These are phyloP conservation scores for Chionis minor DNA, from an alignment of 2,113 vertebrate species.

Conservation along the genomic window DNA sequence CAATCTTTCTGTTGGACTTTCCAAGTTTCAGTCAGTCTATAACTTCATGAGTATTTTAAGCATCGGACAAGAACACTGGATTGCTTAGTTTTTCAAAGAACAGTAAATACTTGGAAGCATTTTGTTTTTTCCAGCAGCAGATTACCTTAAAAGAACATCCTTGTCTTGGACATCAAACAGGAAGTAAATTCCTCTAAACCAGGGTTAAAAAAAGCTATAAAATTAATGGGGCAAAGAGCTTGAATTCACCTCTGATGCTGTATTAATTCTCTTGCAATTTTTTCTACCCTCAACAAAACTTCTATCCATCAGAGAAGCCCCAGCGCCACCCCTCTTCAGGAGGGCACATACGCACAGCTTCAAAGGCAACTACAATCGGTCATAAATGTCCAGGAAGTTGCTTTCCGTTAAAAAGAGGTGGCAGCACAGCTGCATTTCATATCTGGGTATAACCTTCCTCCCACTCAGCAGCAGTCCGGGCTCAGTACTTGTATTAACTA, in stretches of 20 bases:
- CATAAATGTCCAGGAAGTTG: not conserved
- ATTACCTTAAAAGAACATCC: not conserved
- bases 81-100: not conserved
- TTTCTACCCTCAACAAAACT: not conserved
- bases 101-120: not conserved
- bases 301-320: not conserved
- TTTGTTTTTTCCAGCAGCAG: not conserved
- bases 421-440: not conserved
- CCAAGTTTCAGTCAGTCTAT: not conserved
- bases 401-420: not conserved
- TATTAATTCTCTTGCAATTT: not conserved
- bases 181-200: not conserved
- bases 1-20: not conserved
- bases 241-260: not conserved
- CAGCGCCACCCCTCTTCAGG: not conserved
- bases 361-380: not conserved
- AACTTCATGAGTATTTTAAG: not conserved
- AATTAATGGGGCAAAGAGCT: not conserved
- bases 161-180: not conserved
- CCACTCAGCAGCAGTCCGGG: not conserved
- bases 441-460: not conserved
- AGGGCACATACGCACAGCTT: not conserved
- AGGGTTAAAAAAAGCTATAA: not conserved
- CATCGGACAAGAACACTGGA: not conserved
- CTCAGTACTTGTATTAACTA: accelerated